Evolutionary conservation across 2,888 invertebrate species (phyloP), one percentile per base, ranked within the genome.

Genomic region (Cabera pusaria): DNA sequence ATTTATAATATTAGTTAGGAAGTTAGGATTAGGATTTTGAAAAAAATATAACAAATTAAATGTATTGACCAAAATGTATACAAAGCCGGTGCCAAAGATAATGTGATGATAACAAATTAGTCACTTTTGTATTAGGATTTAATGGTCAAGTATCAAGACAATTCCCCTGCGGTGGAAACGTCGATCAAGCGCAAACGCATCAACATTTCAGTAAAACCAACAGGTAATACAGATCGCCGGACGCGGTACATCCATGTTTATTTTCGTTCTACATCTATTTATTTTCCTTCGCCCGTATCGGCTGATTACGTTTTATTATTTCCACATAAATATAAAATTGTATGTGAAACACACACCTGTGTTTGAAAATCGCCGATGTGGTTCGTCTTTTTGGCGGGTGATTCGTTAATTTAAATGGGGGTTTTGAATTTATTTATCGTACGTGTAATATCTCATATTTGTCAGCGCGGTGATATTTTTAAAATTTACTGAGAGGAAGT

Each of bases 141-240:
- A n/a, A n/a, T n/a, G n/a, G n/a, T n/a, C 7, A 48, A 68, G 60
- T 61, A 74, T 64, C 73, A 80, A 77, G 25, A 33, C 34, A 0
- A 0, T 0, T 7, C 0, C 1, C 0, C 22, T 53, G 11, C 9
- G 1, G 39, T 68, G 56, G 38, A 49, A 48, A 56, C 71, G 74
- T 78, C 82, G 78, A 81, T 79, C 78, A 72, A 71, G 73, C 77
- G 74, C 72, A 76, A 79, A 79, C 72, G 77, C 81, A 80, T 75
- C 76, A 78, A 75, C 76, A 73, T 83, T 82, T 80, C 81, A 77
- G 77, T 82, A 72, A 73, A 79, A 75, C 79, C 78, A 76, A 80
- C 85, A 84, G 85, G 85, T 84, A 84, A 84, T 81, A 77, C 72
- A 74, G 76, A 68, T 29, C 40, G 24, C 28, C 34, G 6, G 22